These are phyloP conservation scores for Teleogryllus oceanicus DNA, from an alignment of 2,888 invertebrate genomes.

Conservation along the genomic window DNA sequence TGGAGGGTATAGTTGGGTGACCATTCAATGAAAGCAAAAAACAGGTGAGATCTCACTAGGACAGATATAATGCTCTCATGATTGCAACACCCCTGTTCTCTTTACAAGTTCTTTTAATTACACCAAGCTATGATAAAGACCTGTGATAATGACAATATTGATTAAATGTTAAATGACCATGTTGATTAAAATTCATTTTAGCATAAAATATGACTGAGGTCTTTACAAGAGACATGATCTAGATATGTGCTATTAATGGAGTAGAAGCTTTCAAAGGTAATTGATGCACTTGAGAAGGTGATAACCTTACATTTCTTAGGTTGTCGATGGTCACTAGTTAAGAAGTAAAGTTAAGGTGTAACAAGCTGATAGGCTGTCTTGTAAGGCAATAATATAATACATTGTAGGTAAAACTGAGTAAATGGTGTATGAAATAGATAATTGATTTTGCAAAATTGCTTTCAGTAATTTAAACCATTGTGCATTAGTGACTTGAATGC, in stretches of 20 bases:
- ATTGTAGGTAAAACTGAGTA: neutral
- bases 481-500: too few relatives aligned
- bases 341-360: neutral
- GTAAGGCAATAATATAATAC: neutral
- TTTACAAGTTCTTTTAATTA: neutral
- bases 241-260: neutral
- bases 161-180: too few relatives aligned
- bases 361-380: neutral
- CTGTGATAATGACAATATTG: too few relatives aligned
- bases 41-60: neutral
- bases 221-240: neutral
- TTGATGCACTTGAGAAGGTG: neutral
- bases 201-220: neutral
- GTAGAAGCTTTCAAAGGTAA: neutral
- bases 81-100: neutral
- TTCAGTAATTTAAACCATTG: too few relatives aligned
- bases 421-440: too few relatives aligned
- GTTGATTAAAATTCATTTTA: neutral
- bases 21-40: neutral
- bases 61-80: neutral
- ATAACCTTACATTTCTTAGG: neutral
- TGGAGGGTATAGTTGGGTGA: neutral
- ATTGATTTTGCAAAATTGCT: too few relatives aligned
- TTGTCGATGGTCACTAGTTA: neutral
- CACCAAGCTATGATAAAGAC: neutral